These are phyloP conservation scores for Dufourea novaeangliae DNA, from an alignment of 1,140 invertebrate species.

Conservation along the genomic window DNA sequence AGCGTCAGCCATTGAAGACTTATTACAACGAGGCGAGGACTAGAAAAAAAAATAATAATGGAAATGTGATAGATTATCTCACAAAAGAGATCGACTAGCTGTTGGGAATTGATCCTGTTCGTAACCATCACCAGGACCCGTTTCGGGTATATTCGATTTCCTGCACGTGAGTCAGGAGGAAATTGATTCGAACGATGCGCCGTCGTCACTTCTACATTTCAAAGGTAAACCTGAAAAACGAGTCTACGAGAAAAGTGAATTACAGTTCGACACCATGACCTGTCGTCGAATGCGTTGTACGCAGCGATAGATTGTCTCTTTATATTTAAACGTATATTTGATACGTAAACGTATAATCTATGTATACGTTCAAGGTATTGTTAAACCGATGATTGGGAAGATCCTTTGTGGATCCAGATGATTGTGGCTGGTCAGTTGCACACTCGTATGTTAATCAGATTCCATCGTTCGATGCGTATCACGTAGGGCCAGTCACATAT, in stretches of 20 bases:
- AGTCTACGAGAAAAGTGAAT: not conserved
- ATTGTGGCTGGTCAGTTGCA: not conserved
- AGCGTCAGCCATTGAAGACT: not conserved
- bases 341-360: too few species aligned
- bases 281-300: not conserved
- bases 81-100: constrained; percentile 57
- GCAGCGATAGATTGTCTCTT: too few species aligned
- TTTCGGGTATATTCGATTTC: constrained; percentile 70
- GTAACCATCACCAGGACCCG: constrained; percentile 29
- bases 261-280: not conserved
- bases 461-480: constrained; percentile 3
- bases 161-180: constrained; percentile 65
- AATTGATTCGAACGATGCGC: constrained; percentile 66
- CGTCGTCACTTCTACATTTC: constrained; percentile 16
- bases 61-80: constrained; percentile 42
- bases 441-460: constrained; percentile 28
- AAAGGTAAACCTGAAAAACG: constrained; percentile 31
- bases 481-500: not conserved
- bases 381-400: too few species aligned
- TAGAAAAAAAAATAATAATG: constrained; percentile 18
- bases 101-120: not conserved
- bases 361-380: too few species aligned
- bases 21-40: constrained; percentile 1
- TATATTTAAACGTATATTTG: too few species aligned
- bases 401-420: not conserved